phyloP scores from a whole-genome alignment of 2,888 invertebrate genomes.

The Osedax frankpressi region DNA sequence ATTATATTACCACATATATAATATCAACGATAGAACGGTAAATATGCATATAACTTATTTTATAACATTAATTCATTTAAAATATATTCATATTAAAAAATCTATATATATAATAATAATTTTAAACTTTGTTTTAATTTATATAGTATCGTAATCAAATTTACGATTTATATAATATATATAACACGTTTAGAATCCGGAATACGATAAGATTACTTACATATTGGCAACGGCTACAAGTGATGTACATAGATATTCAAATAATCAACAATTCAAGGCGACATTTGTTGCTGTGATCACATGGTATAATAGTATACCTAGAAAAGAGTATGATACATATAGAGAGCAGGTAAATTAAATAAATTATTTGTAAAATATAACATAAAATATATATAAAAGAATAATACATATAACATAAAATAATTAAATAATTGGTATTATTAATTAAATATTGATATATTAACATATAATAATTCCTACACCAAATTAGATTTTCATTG shows the following conservation, averaged over 20 bases:
- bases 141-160: no score
- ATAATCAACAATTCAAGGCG: background rate
- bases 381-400: no score
- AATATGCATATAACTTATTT: no score
- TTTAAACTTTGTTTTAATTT: background rate
- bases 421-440: background rate
- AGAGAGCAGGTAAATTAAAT: no score
- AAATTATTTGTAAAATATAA: no score
- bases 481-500: background rate
- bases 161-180: no score
- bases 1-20: no score
- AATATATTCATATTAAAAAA: no score
- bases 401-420: no score
- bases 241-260: background rate
- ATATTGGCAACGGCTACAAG: background rate
- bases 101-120: background rate
- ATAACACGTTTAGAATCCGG: background rate
- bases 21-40: no score
- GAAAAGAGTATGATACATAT: background rate
- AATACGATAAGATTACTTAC: background rate
- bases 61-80: no score
- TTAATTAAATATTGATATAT: background rate
- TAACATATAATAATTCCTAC: background rate
- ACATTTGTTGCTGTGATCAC: constrained; percentile 6
- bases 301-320: background rate